These are phyloP conservation scores for Eupristina koningsbergeri DNA, from an alignment of 1,140 invertebrate genomes.

Conservation along the genomic window DNA sequence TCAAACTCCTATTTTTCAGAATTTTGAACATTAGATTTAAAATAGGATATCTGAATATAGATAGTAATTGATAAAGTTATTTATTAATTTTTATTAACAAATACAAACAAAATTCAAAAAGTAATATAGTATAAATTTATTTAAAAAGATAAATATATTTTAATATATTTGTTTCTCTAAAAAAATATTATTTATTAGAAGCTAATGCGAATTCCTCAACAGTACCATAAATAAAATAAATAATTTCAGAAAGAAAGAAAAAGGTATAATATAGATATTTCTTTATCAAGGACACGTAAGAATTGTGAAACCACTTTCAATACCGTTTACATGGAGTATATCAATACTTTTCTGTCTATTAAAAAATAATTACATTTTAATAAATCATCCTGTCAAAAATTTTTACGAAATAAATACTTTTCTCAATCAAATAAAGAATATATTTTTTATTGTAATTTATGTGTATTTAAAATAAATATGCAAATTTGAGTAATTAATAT, in stretches of 20 bases:
- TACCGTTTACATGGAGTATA: not conserved
- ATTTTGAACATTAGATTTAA: not conserved
- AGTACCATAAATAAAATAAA: not conserved
- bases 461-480: too few species aligned
- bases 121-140: not conserved
- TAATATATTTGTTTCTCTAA: not conserved
- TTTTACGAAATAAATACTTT: not conserved
- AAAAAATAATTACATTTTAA: not conserved
- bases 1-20: too few species aligned
- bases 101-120: not conserved
- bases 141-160: not conserved
- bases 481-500: too few species aligned
- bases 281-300: constrained; percentile 7
- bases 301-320: not conserved
- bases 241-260: not conserved
- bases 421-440: not conserved
- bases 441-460: too few species aligned
- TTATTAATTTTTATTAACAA: not conserved
- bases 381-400: not conserved
- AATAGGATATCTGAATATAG: not conserved
- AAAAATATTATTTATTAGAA: not conserved
- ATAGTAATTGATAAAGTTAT: not conserved
- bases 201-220: not conserved
- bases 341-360: not conserved
- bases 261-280: not conserved